phyloP scores from a whole-genome alignment of 2,113 vertebrate species.

The Seriola dumerili region DNA sequence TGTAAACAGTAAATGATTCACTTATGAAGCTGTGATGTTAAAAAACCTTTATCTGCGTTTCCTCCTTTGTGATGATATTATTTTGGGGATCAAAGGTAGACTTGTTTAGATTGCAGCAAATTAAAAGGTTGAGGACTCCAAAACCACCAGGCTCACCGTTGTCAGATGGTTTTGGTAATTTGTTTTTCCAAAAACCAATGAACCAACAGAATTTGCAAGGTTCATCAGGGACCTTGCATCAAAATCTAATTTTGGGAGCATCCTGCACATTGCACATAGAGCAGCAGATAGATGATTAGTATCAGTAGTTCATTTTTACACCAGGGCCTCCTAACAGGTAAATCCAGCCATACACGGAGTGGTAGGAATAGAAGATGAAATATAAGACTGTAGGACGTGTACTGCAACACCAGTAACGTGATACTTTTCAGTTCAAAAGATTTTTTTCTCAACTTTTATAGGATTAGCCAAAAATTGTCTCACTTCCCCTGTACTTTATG shows the following conservation, averaged over 20 bases:
- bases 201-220: too few relatives aligned
- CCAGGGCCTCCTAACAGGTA: neutral
- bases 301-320: neutral
- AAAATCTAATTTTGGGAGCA: too few relatives aligned
- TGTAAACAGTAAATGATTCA: neutral
- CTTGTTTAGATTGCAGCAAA: neutral
- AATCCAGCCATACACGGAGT: neutral
- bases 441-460: neutral
- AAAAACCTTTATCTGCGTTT: neutral
- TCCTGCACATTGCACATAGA: neutral
- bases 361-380: neutral
- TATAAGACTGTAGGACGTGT: neutral
- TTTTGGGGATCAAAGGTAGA: neutral
- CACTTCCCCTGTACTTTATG: constrained; percentile 21
- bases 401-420: neutral
- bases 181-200: too few relatives aligned
- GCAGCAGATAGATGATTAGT: neutral
- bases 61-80: neutral
- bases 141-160: too few relatives aligned
- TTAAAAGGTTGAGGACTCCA: neutral
- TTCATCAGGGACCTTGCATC: too few relatives aligned
- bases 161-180: too few relatives aligned
- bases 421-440: neutral
- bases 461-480: neutral
- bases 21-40: neutral